Evolutionary conservation across 2,797 vertebrate genomes (phyloP), one percentile per base, ranked within the genome.

Genomic region (Trachops cirrhosus): DNA sequence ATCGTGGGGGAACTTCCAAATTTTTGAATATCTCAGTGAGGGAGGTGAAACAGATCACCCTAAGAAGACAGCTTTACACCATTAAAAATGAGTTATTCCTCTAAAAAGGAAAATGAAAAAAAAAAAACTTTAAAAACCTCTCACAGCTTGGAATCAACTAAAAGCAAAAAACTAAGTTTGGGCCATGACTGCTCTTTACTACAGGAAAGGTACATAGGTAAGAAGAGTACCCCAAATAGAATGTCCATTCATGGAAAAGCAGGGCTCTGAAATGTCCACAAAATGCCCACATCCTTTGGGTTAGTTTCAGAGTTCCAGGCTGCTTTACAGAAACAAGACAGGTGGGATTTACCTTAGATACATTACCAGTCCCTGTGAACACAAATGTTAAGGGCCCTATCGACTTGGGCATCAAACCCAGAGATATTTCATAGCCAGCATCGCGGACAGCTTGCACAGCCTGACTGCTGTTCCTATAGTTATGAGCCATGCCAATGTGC

Each of bases 401-500:
- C 0, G 99, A 99, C 97, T 99, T 99, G 24, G 99, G 99, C 99
- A 99, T 99, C 96, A 99, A 98, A 46, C 99, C 99, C 96, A 99
- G 98, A 44, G 99, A 99, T 97, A 99, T 99, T 98, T 99, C 99
- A 97, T 99, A 99, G 41, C 99, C 99, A 19, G 99, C 99, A 96
- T 99, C 99, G 29, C 99, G 99, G 93, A 99, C 99, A 62, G 99
- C 99, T 98, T 99, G 99, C 86, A 99, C 98, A 68, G 99, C 99
- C 98, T 99, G 99, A 97, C 99, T 99, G 97, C 99, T 99, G 48
- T 99, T 99, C 96, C 99, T 98, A 98, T 99, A 99, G 98, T 99
- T 99, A 95, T 99, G 99, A 64, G 99, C 99, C 99, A 99, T 99
- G 88, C 99, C 99, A 75, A 99, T 99, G 97, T 99, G 99, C 99